Evolutionary conservation across 2,797 vertebrate genomes (phyloP), one percentile per base, ranked within the genome.

Genomic region (Darevskia mixta): DNA sequence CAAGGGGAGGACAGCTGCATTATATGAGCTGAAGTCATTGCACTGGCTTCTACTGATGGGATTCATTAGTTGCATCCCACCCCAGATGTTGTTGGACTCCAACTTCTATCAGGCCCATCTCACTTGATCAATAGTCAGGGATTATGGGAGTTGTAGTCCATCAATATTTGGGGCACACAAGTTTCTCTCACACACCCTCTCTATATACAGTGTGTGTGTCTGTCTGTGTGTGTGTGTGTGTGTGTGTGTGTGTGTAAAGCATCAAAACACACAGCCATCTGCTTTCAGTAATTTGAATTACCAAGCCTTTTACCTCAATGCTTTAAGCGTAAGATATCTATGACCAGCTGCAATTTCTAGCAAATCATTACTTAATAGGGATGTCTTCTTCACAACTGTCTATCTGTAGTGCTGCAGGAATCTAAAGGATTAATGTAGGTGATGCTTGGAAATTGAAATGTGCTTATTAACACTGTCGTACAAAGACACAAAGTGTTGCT

Each of bases 371-470:
- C 90, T 92, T 78, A 83, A 80, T 90, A 88, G 92, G 89, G 80
- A 83, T 82, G 94, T 94, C 94, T 92, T 83, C 38, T 80, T 91
- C 78, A 91, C 89, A 93, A 91, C 91, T 86, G 67, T 94, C 89
- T 93, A 88, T 95, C 94, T 95, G 55, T 90, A 87, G 17, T 88
- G 87, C 86, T 92, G 91, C 89, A 92, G 86, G 90, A 96, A 94
- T 92, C 73, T 29, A 0, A 92, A 95, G 85, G 87, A 93, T 91
- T 94, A 93, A 83, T 91, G 67, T 38, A 83, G 29, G 75, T 89
- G 90, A 93, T 94, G 90, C n/a, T 66, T 91, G 88, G 86, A 90
- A 95, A 94, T 76, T 92, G 92, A 94, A 95, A 92, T 92, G 91
- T 94, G 84, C 92, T 95, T 94, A 96, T 95, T 95, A 94, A 93